These are phyloP conservation scores for Caenorhabditis sp. DNA, from an alignment of 2,888 invertebrate species.

Conservation along the genomic window DNA sequence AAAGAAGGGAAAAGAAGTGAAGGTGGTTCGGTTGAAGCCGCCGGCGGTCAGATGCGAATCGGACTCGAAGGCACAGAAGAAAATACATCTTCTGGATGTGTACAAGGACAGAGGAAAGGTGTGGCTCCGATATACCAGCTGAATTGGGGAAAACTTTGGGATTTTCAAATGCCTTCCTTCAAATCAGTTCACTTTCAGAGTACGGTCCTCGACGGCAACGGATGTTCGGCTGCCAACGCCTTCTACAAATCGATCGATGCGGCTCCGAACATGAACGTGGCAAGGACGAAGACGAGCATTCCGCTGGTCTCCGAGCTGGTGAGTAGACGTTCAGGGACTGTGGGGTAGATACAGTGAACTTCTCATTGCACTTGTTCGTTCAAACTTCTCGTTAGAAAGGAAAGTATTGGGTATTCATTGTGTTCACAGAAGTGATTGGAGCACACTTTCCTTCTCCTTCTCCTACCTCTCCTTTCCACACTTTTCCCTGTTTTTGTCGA, in stretches of 20 bases:
- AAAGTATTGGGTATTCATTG: too few relatives aligned
- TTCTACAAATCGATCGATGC: slow-evolving; percentile 99
- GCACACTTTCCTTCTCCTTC: slow-evolving; percentile 4
- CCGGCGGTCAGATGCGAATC: slow-evolving; percentile 31
- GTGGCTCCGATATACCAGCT: slow-evolving; percentile 9
- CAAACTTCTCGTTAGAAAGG: slow-evolving; percentile 2
- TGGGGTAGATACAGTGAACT: neutral
- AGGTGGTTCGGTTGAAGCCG: slow-evolving; percentile 23
- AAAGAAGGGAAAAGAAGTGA: slow-evolving; percentile 34
- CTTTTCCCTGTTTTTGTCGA: neutral
- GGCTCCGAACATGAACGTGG: slow-evolving; percentile 97
- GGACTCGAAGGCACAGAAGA: slow-evolving; percentile 35
- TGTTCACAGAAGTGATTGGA: neutral
- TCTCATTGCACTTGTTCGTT: slow-evolving; percentile 21
- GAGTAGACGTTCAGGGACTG: slow-evolving; percentile 82
- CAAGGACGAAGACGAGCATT: slow-evolving; percentile 90
- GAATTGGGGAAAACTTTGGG: neutral
- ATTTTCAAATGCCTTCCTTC: neutral
- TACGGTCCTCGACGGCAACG: slow-evolving; percentile 74
- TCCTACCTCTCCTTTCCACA: neutral
- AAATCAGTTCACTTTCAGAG: slow-evolving; percentile 70
- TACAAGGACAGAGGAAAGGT: slow-evolving; percentile 57
- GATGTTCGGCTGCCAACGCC: slow-evolving; percentile 93
- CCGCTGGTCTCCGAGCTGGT: slow-evolving; percentile 99
- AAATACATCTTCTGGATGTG: slow-evolving; percentile 58